These are phyloP conservation scores for Dryobates pubescens DNA, from an alignment of 2,797 vertebrate species.

Conservation along the genomic window DNA sequence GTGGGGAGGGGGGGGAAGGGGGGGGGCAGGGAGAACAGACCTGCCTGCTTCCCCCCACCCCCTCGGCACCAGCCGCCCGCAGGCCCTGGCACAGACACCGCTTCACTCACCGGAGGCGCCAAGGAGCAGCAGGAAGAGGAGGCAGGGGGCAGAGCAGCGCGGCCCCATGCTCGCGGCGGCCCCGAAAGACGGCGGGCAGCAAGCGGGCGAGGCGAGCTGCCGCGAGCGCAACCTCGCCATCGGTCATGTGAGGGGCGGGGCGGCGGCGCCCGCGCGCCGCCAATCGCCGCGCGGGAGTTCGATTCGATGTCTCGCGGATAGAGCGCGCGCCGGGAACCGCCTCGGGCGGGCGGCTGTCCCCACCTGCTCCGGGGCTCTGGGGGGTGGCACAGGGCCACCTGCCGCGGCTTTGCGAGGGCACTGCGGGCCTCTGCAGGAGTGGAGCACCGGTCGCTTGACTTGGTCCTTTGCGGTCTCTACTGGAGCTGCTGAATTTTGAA, in stretches of 20 bases:
- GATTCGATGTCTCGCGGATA: background rate
- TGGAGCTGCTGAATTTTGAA: background rate
- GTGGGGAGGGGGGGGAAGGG: background rate
- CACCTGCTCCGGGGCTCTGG: background rate
- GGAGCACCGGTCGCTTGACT: rapidly evolving
- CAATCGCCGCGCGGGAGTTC: background rate
- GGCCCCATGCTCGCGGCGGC: background rate
- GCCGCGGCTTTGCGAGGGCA: background rate
- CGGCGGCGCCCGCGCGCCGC: background rate
- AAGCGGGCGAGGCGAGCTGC: background rate
- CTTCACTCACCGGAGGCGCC: background rate
- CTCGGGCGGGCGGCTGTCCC: background rate
- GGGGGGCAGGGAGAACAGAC: no score
- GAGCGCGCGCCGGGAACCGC: rapidly evolving
- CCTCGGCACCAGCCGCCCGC: no score
- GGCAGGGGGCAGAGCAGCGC: no score
- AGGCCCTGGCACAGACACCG: background rate
- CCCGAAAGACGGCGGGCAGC: background rate
- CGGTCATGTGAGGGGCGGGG: conserved; percentile 48
- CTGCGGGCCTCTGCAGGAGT: background rate
- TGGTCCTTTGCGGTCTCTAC: background rate
- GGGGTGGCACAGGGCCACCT: no score
- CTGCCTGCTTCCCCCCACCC: no score
- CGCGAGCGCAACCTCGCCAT: background rate
- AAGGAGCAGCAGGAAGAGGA: background rate